Evolutionary conservation across 2,113 vertebrate genomes (phyloP).

Genomic region (Chaenogobius annularis): DNA sequence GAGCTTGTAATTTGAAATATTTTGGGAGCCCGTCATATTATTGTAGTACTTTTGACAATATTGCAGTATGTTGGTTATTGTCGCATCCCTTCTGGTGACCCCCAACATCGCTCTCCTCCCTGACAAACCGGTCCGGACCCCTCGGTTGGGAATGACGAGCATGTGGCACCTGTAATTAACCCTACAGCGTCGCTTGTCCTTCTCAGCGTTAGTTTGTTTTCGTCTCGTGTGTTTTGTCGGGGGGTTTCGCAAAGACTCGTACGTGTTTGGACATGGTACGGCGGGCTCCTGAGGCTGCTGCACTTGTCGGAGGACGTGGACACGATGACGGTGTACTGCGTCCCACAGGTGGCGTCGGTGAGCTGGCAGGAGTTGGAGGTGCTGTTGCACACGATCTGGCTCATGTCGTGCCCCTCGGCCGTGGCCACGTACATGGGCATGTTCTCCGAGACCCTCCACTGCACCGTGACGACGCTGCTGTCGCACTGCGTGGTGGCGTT

Average conservation of each 20-base stretch:
- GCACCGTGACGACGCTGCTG: constrained; percentile 62
- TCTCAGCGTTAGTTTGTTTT: too few relatives aligned
- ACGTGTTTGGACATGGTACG: constrained; percentile 73
- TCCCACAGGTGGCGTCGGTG: constrained; percentile 53
- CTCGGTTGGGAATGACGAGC: too few relatives aligned
- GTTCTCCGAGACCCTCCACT: constrained; percentile 59
- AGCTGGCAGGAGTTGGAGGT: constrained; percentile 65
- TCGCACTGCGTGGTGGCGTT: constrained; percentile 56
- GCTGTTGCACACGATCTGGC: constrained; percentile 67
- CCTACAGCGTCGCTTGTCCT: too few relatives aligned
- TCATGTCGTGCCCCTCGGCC: constrained; percentile 68
- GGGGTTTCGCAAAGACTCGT: background rate
- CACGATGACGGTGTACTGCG: constrained; percentile 73
- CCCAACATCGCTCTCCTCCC: too few relatives aligned
- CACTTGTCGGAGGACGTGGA: constrained; percentile 75
- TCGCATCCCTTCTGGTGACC: too few relatives aligned
- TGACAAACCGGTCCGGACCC: too few relatives aligned
- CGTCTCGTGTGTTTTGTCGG: background rate
- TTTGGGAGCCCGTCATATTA: too few relatives aligned
- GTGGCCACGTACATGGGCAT: constrained; percentile 66
- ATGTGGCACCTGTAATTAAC: too few relatives aligned
- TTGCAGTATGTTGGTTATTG: too few relatives aligned
- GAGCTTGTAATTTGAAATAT: too few relatives aligned
- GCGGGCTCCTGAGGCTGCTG: constrained; percentile 74
- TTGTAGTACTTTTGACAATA: too few relatives aligned